Evolutionary conservation across 1,140 invertebrate genomes (phyloP), one percentile per base, ranked within the genome.

Genomic region (Phortica variegata): DNA sequence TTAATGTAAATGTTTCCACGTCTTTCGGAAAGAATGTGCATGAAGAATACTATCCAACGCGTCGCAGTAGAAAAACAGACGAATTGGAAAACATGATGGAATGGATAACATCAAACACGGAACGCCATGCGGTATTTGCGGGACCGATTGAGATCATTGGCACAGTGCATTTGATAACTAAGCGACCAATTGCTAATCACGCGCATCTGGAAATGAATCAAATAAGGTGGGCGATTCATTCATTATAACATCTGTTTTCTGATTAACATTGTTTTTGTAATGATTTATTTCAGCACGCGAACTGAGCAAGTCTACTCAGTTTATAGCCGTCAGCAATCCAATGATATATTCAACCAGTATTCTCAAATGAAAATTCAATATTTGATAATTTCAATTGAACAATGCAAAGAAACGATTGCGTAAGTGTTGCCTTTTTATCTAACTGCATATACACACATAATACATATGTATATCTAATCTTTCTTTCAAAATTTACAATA

Each of bases 301-400:
- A 75, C 73, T 10, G 66, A 75, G 43, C 58, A 65, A 38, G 61
- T 73, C 7, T 76, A 76, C 36, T 74, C 73, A 26, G 58, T 75
- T 9, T 75, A 75, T 52, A 75, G 73, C 53, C 62, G 73, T 8
- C 73, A 75, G 38, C 68, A 73, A 41, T 75, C 73, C n/a, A 65
- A 65, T 13, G 68, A 72, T 43, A 65, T 76, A 32, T 76, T 74
- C 23, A 75, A 73, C 53, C 73, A 74, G 47, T 71, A 59, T 36
- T 58, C 71, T n/a, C 65, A 71, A 49, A 43, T 76, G 33, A 72
- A 74, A 59, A 68, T 76, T 32, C 70, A 76, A 56, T 76, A 75
- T 46, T 56, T 76, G 38, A 74, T 76, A 45, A 60, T 76, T 51
- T 61, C 73, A 20, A 50, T 73, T 19, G 54, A 65, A 12, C 62